Conservation (phyloP, 2,797 vertebrate species). For the Typhlichthys eigenmanni region DNA sequence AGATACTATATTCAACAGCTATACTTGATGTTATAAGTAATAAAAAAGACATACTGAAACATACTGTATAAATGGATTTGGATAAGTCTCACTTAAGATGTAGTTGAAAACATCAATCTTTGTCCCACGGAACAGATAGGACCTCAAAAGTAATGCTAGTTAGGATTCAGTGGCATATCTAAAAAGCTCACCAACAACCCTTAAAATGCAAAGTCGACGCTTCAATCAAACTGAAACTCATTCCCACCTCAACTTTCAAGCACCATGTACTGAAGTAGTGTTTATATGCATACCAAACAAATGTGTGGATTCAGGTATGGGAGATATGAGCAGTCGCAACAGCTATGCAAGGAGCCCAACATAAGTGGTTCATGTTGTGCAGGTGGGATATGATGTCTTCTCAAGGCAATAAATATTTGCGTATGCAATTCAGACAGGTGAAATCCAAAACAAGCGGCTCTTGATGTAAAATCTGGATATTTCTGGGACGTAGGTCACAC, state of each 20-base stretch:
- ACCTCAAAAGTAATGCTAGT: constrained; percentile 4
- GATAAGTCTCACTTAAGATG: background rate
- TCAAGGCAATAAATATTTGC: constrained; percentile 18
- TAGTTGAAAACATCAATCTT: background rate
- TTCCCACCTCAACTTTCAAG: constrained; percentile 17
- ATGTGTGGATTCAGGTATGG: constrained; percentile 9
- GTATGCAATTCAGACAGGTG: constrained; percentile 16
- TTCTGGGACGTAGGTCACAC: constrained; percentile 65
- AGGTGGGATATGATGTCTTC: constrained; percentile 30
- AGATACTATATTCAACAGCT: background rate
- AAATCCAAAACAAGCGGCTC: constrained; percentile 8
- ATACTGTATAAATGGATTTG: background rate
- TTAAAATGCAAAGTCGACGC: constrained; percentile 3
- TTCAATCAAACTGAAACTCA: constrained; percentile 23
- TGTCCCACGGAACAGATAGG: background rate
- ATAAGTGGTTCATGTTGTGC: constrained; percentile 4
- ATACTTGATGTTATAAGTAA: background rate
- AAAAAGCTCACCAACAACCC: constrained; percentile 33
- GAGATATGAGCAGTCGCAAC: background rate
- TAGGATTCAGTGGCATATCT: constrained; percentile 17
- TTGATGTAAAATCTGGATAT: background rate
- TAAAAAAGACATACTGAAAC: too few relatives aligned
- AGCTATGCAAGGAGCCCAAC: background rate
- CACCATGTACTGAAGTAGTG: constrained; percentile 32
- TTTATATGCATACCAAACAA: constrained; percentile 18